Evolutionary conservation across 2,113 vertebrate species (phyloP), one percentile per base, ranked within the genome.

Genomic region (Corvus moneduloides): DNA sequence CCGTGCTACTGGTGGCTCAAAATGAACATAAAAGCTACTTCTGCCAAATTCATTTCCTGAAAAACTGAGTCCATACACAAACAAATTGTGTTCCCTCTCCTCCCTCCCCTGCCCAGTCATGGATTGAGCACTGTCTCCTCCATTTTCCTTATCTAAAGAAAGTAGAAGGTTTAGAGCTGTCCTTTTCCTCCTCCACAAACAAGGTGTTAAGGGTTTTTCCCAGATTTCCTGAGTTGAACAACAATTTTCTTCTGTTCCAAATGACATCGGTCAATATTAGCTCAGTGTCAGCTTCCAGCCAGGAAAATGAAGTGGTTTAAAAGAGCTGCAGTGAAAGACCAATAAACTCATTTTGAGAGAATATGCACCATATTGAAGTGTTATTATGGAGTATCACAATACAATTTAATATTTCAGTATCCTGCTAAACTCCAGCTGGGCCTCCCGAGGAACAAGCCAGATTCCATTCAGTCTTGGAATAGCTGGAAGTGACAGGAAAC

Each of bases 41-140:
- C 62, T 69, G 87, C 39, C 94, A 92, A 91, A 91, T 62, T 51
- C 1, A 84, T 75, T 87, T 85, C 89, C 94, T 91, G 74, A 85
- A 75, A 62, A 94, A 72, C 26, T 2, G 10, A 64, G 11, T n/a
- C n/a, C n/a, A 27, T 2, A 8, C 3, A 73, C 55, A 77, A 82
- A 87, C n/a, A 75, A 63, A 76, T 10, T n/a, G 44, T 2, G 7
- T 7, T 51, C 19, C 35, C 48, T 48, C 55, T 35, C 35, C 7
- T 51, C 22, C 35, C 48, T 48, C 55, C 33, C 35, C 32, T 9
- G 20, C 59, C 81, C 49, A 79, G 58, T 5, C 54, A 7, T 4
- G 58, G 74, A 49, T 5, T 10, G 13, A 74, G 43, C 27, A 24
- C 1, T 9, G 5, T 4, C 73, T 32, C 46, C 68, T 68, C 33